Evolutionary conservation across 2,888 invertebrate genomes (phyloP).

Genomic region (Polydrusus tereticollis): DNA sequence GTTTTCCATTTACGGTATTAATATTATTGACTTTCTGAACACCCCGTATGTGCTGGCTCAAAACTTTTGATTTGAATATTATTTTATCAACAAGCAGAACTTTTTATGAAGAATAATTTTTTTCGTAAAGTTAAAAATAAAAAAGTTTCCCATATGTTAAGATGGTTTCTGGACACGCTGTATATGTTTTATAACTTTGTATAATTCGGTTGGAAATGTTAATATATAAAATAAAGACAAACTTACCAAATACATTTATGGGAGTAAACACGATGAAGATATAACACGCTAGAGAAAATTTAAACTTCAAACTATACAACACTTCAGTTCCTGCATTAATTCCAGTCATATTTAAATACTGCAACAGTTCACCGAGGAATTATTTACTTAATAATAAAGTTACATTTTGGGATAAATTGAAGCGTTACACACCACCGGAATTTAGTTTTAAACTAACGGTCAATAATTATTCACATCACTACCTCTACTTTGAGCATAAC

Average conservation of each 20-base stretch:
- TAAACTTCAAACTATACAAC: slow-evolving; percentile 34
- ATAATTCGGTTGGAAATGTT: neutral
- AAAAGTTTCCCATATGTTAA: no score
- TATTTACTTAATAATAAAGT: slow-evolving; percentile 40
- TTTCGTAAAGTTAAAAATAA: no score
- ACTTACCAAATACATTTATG: slow-evolving; percentile 33
- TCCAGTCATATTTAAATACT: slow-evolving; percentile 43
- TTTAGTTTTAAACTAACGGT: slow-evolving; percentile 23
- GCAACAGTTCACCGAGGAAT: slow-evolving; percentile 45
- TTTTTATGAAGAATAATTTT: no score
- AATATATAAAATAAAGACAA: neutral
- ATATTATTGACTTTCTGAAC: no score
- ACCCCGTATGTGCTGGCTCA: no score
- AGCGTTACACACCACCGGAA: slow-evolving; percentile 11
- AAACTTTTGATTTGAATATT: no score
- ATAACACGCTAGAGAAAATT: slow-evolving; percentile 39
- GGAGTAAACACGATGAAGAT: slow-evolving; percentile 21
- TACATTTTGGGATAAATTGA: slow-evolving; percentile 40
- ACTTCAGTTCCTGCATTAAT: slow-evolving; percentile 38
- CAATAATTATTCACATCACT: slow-evolving; percentile 30
- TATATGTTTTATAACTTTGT: no score
- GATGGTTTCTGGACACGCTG: no score
- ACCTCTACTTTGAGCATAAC: slow-evolving; percentile 14
- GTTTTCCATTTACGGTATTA: no score
- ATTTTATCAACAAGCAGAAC: no score